Evolutionary conservation across 2,113 vertebrate species (phyloP), one percentile per base, ranked within the genome.

Genomic region (Dipodomys merriami): DNA sequence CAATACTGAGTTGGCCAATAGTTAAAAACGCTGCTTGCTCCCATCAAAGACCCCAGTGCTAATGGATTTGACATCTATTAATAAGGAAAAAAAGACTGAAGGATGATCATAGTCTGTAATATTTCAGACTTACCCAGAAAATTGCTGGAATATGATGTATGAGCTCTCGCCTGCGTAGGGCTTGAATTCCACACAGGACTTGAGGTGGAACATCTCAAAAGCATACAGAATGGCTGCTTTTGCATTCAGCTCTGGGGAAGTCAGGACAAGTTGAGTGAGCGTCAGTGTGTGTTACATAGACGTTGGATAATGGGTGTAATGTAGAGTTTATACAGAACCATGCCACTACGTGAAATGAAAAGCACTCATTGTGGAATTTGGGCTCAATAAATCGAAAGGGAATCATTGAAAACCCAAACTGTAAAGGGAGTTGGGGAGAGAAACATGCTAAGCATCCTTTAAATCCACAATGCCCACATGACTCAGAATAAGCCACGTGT

Each of bases 101-200:
- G 33, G 13, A 23, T 18, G 90, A 92, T 46, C 62, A 71, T 15
- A 90, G 22, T 82, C 0, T 22, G 16, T 15, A n/a, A 30, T 60
- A 53, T 44, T 20, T 19, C 79, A 53, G 44, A 89, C 94, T 7
- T n/a, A 99, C 99, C 99, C 99, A 0, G 68, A 44, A 97, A 96
- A 97, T 93, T 99, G 98, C 81, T 96, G 98, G 96, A 99, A 99
- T 91, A 98, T 98, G 95, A 99, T 98, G 60, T 96, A 99, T 0
- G 97, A 97, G 62, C 86, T 96, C 86, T 99, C 99, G 95, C 99
- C 99, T 95, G 99, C 98, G n/a, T 99, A 99, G 1, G 99, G 99
- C 96, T 99, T 99, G 96, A 99, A 99, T 96, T 99, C 99, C 15
- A 99, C 4, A 64, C 99, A 99, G 25, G 99, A 99, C 96, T 98